Percentiles rank a stretch among this genome's conserved stretches.
phyloP scores from a whole-genome alignment of 1,140 invertebrate genomes.

The Diabrotica virgifera region DNA sequence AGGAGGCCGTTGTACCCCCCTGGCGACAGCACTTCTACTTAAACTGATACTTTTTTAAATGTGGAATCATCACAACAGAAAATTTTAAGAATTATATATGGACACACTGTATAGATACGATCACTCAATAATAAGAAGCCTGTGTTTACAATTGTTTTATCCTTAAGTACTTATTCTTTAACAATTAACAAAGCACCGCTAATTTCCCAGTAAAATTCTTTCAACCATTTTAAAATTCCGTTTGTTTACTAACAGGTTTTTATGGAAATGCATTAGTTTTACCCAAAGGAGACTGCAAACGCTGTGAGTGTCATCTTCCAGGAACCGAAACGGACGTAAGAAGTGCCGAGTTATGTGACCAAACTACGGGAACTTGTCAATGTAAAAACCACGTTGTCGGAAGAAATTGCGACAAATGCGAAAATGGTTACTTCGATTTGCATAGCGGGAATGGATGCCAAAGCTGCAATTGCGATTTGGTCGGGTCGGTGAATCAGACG shows the following conservation, averaged over 20 bases:
- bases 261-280: conserved; percentile 85
- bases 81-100: too few relatives aligned
- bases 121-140: too few relatives aligned
- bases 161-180: too few relatives aligned
- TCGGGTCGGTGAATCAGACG: conserved; percentile 80
- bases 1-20: too few relatives aligned
- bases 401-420: conserved; percentile 84
- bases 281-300: conserved; percentile 86
- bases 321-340: conserved; percentile 71
- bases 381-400: conserved; percentile 87
- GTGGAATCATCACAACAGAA: too few relatives aligned
- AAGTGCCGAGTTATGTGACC: conserved; percentile 75
- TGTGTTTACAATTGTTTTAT: too few relatives aligned
- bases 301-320: conserved; percentile 77
- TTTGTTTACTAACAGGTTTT: conserved; percentile 57
- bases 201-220: not conserved
- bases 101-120: too few relatives aligned
- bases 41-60: too few relatives aligned
- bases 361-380: conserved; percentile 77
- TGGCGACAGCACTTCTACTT: too few relatives aligned
- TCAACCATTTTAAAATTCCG: not conserved
- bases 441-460: conserved; percentile 80
- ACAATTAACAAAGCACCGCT: not conserved
- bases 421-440: conserved; percentile 81
- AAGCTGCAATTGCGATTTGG: conserved; percentile 79